Evolutionary conservation across 2,113 vertebrate genomes (phyloP), one percentile per base, ranked within the genome.

Genomic region (Stigmatopora nigra): DNA sequence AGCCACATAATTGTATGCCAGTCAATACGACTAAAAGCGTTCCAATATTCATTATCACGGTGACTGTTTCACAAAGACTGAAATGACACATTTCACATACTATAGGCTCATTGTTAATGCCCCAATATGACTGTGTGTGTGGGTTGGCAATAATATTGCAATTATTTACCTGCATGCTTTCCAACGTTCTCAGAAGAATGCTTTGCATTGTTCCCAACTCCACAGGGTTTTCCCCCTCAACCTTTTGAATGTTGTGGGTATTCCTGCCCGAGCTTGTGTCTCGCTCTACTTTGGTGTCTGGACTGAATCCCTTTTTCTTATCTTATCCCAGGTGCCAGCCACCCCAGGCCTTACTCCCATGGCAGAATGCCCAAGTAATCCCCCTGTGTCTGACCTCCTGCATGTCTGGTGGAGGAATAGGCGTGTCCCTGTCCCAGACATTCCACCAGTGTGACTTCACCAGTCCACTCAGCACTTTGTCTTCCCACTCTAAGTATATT

Each of bases 401-500:
- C 1, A 56, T 15, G 22, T 56, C 53, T 56, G 11, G 19, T 22
- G 14, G 5, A 56, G 53, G 53, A 56, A 31, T 56, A 22, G 22
- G 22, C 13, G 53, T 56, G 53, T 56, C 53, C 31, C 53, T 15
- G 22, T 16, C 13, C 53, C 15, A 15, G 22, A 56, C 53, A 56
- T 56, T 56, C 53, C 53, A 56, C 22, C 22, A 15, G 13, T 56
- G 22, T 56, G 53, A 56, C 25, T 56, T 56, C 53, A 56, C 53
- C 53, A 31, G 53, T 56, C 22, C 13, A 31, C 53, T 56, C 15
- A 22, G 53, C 53, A 56, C 53, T 56, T 31, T 56, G 22, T 31
- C 53, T 22, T 56, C 7, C 52, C 11, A 8, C 53, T 56, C 12
- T 31, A 56, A 56, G 53, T 31, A 31, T 56, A 6, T 2, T 14